Evolutionary conservation across 1,140 invertebrate genomes (phyloP).

Genomic region (Macrostomum lignano): DNA sequence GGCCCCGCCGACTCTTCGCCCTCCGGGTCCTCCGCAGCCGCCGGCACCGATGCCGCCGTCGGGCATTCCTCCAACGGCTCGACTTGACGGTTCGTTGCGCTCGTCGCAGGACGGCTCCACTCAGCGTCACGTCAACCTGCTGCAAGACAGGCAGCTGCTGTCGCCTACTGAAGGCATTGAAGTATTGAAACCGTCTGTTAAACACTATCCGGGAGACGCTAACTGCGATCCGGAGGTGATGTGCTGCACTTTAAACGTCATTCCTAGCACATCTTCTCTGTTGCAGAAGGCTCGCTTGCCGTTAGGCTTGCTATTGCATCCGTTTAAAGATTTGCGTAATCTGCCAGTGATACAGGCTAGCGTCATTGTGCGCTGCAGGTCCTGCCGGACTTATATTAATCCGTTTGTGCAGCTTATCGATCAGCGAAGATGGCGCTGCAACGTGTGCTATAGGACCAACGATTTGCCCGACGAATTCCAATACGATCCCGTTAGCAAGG

Average conservation of each 20-base stretch:
- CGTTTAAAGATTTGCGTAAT: conserved; percentile 84
- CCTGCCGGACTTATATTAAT: conserved; percentile 92
- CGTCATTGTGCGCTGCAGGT: conserved; percentile 74
- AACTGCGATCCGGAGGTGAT: conserved; percentile 8
- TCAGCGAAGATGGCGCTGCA: conserved; percentile 86
- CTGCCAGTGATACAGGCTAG: conserved; percentile 81
- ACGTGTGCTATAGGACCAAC: conserved; percentile 79
- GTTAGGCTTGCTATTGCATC: conserved; percentile 80
- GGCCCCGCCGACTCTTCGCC: too few species aligned
- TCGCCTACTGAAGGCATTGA: too few species aligned
- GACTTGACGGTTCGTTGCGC: too few species aligned
- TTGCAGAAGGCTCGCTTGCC: conserved; percentile 79
- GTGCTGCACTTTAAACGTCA: conserved; percentile 65
- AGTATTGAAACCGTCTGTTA: too few species aligned
- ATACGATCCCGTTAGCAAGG: conserved; percentile 61
- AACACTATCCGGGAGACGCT: too few species aligned
- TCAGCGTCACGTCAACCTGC: too few species aligned
- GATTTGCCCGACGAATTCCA: conserved; percentile 94
- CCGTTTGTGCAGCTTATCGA: conserved; percentile 94
- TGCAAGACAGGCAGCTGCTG: too few species aligned
- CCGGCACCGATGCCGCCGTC: too few species aligned
- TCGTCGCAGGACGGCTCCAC: too few species aligned
- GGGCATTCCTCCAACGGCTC: too few species aligned
- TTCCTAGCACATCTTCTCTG: conserved; percentile 65
- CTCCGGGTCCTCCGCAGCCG: too few species aligned